These are phyloP conservation scores for Dicentrarchus labrax DNA, from an alignment of 2,113 vertebrate genomes.

Conservation along the genomic window DNA sequence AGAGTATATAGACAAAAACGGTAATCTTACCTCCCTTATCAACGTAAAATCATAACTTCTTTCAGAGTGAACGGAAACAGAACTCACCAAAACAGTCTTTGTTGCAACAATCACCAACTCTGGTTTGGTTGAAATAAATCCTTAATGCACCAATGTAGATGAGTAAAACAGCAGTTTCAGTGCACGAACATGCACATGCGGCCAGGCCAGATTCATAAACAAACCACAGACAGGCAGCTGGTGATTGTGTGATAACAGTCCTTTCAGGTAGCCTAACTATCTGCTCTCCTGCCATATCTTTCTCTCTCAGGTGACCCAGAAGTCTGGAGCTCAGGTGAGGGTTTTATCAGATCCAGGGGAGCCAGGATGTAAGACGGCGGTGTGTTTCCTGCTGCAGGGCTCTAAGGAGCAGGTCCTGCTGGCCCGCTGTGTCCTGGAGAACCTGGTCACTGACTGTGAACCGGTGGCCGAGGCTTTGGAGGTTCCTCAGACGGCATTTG, in stretches of 20 bases:
- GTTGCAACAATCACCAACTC: too few species aligned
- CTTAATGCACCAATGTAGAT: too few species aligned
- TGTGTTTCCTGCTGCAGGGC: conserved; percentile 87
- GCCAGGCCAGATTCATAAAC: too few species aligned
- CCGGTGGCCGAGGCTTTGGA: conserved; percentile 83
- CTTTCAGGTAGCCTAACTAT: not conserved
- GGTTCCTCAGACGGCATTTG: conserved; percentile 88
- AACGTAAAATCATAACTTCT: too few species aligned
- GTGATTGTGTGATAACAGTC: not conserved
- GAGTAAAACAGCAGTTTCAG: too few species aligned
- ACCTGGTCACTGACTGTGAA: conserved; percentile 83
- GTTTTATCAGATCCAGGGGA: conserved; percentile 70
- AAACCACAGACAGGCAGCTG: too few species aligned
- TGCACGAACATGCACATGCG: too few species aligned
- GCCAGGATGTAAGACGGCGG: not conserved
- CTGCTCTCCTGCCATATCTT: not conserved
- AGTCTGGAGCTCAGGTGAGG: conserved; percentile 86
- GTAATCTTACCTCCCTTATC: too few species aligned
- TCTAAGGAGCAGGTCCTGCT: conserved; percentile 87
- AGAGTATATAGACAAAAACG: too few species aligned
- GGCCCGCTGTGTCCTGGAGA: conserved; percentile 87
- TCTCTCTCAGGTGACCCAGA: conserved; percentile 83
- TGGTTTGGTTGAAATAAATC: too few species aligned
- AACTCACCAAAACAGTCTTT: too few species aligned
- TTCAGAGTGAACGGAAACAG: too few species aligned